A percentile compares a stretch with the other conserved stretches of the same genome.
Conservation (phyloP, 2,888 invertebrate genomes). For the Melieria omissa region DNA sequence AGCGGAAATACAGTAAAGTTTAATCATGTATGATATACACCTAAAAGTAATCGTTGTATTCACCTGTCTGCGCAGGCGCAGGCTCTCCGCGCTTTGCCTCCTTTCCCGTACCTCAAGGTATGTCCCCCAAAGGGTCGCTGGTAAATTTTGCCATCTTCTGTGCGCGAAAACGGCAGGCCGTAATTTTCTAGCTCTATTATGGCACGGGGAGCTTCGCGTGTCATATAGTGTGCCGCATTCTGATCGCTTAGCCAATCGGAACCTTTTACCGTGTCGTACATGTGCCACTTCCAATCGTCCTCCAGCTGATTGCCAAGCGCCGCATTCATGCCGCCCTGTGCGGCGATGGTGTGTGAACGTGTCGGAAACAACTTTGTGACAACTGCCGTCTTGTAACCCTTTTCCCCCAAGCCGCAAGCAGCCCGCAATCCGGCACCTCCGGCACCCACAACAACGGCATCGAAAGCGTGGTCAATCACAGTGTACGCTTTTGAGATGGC, state of each 20-base stretch:
- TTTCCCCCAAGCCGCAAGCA: constrained; percentile 93
- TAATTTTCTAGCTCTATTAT: constrained; percentile 90
- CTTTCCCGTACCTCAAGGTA: constrained; percentile 94
- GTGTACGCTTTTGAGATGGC: constrained; percentile 76
- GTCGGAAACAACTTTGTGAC: constrained; percentile 98
- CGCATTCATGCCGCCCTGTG: constrained; percentile 98
- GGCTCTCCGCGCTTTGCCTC: constrained; percentile 93
- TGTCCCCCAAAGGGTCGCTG: constrained; percentile 99
- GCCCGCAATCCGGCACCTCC: constrained; percentile 96
- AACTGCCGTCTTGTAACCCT: constrained; percentile 96
- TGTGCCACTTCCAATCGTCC: constrained; percentile 94
- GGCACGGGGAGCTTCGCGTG: constrained; percentile 84
- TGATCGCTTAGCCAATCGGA: constrained; percentile 98
- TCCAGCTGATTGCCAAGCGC: constrained; percentile 93
- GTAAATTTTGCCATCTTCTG: constrained; percentile 93
- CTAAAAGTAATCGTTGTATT: background rate
- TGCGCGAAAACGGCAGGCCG: constrained; percentile 98
- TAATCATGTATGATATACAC: no score
- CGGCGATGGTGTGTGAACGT: constrained; percentile 97
- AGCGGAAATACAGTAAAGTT: constrained; percentile 28
- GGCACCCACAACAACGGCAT: constrained; percentile 96
- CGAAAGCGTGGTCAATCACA: constrained; percentile 94
- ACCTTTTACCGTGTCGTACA: constrained; percentile 98
- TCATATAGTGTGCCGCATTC: constrained; percentile 98
- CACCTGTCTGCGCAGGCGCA: constrained; percentile 91